Evolutionary conservation across 2,888 invertebrate species (phyloP).

Genomic region (Octodonta nipae): DNA sequence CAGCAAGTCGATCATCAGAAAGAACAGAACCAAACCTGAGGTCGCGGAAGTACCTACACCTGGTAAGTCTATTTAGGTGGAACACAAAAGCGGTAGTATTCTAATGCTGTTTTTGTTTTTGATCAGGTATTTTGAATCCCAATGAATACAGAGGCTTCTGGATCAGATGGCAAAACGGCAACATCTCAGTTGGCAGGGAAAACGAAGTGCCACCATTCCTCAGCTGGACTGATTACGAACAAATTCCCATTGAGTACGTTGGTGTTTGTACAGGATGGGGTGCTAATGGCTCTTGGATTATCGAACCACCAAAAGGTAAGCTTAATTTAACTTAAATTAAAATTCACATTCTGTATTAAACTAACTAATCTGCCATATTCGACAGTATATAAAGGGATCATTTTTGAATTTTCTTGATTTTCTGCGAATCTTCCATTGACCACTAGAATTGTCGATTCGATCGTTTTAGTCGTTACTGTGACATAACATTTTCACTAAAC

Average conservation of each 20-base stretch:
- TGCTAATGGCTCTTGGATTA: constrained; percentile 65
- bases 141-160: constrained; percentile 74
- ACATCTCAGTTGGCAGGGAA: constrained; percentile 32
- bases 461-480: no score
- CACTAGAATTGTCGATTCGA: no score
- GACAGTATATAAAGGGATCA: no score
- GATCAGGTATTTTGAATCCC: constrained; percentile 53
- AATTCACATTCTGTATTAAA: no score
- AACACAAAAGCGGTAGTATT: no score
- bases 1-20: constrained; percentile 68
- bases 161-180: constrained; percentile 57
- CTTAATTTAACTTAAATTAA: background rate
- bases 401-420: no score
- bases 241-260: constrained; percentile 57
- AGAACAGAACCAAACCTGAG: constrained; percentile 46
- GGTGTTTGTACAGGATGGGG: constrained; percentile 84
- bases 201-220: constrained; percentile 63
- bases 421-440: no score
- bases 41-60: constrained; percentile 51
- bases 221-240: constrained; percentile 55
- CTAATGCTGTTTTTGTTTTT: no score
- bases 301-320: constrained; percentile 39
- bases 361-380: no score
- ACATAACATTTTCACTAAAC: no score
- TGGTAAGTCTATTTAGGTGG: no score